Base-by-base conservation (phyloP, 1,140 invertebrate genomes). In the Drosophila kanapiae region DNA sequence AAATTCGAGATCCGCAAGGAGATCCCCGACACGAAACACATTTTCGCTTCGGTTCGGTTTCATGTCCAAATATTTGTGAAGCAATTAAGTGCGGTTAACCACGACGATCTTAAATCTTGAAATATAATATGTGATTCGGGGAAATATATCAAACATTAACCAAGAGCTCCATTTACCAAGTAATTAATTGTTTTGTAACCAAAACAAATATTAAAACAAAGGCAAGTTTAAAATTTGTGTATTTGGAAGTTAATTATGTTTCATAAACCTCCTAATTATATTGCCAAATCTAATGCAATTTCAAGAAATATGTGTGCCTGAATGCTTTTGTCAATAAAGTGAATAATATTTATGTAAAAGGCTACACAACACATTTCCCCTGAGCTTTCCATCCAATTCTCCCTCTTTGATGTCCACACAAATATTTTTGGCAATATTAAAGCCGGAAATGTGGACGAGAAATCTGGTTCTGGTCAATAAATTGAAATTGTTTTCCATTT, bases 391-490 rank as follows among this genome's bases (percentile, higher is more conserved):
- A 42, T 23, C 11, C 16, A 40, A 31, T 40, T 57, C 9, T 23
- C 5, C 10, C 49, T 53, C 13, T 68, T 63, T 64, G 65, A 42
- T 23, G 59, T 51, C 16, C 37, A n/a, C n/a, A 48, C 18, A 35
- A 51, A 49, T n/a, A 16, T 59, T 35, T 61, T 60, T 65, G 56
- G 40, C 38, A 33, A 42, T 61, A 31, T 33, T 56, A 14, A 65
- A 69, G 47, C 45, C 65, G 65, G 61, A 69, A 69, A 53, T 43
- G 37, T 49, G 31, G 10, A 14, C 13, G 7, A 45, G 23, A 63
- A 63, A n/a, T 37, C 47, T 53, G 62, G 38, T 53, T 67, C 47
- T 68, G 47, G 67, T 67, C 67, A 69, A 69, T 69, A 69, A 67
- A 67, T 68, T 69, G 65, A 67, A 69, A 40, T 69, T 38, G 43